Evolutionary conservation across 1,140 invertebrate species (phyloP), one percentile per base, ranked within the genome.

Genomic region (Catajapyx aquilonaris): DNA sequence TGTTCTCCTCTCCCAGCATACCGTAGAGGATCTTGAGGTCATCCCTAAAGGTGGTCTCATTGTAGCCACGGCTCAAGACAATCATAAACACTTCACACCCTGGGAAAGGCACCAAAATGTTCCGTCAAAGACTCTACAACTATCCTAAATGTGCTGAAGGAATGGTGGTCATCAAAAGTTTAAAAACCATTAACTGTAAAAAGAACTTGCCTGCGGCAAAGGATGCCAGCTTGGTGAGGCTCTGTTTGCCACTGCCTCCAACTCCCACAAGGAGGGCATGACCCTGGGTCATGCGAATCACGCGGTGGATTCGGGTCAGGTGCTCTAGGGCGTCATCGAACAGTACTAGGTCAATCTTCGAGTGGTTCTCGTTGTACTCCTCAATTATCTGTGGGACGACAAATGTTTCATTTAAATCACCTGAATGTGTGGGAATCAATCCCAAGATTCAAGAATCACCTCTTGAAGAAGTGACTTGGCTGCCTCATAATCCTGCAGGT

Each of bases 311-410:
- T 33, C 85, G 64, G 0, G 79, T 87, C 43, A 90, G 52, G 55
- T 91, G 84, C 46, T 90, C 81, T 20, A 91, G 54, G 20, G 81
- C 86, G 54, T 90, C 83, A 48, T 90, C 76, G 50, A 91, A 91
- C 2, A 93, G 57, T 0, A 93, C 81, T 37, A 91, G 63, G 11
- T 71, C 71, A 57, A 88, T 64, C 48, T 73, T 72, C 5, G 39
- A 23, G 33, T 50, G 31, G 0, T 25, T 63, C 36, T 84, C 78
- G 49, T 84, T 84, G 50, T 84, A 88, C 44, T 85, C 76, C 46
- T 81, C 77, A 18, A 88, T 53, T 42, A 93, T 84, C 73, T 81
- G 44, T 4, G 48, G 43, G 20, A 40, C 47, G 35, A 42, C 31
- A 33, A n/a, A 28, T 28, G 23, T 9, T 28, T 9, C 7, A 28